These are phyloP conservation scores for Pandemis heparana DNA, from an alignment of 2,888 invertebrate species.

Conservation along the genomic window DNA sequence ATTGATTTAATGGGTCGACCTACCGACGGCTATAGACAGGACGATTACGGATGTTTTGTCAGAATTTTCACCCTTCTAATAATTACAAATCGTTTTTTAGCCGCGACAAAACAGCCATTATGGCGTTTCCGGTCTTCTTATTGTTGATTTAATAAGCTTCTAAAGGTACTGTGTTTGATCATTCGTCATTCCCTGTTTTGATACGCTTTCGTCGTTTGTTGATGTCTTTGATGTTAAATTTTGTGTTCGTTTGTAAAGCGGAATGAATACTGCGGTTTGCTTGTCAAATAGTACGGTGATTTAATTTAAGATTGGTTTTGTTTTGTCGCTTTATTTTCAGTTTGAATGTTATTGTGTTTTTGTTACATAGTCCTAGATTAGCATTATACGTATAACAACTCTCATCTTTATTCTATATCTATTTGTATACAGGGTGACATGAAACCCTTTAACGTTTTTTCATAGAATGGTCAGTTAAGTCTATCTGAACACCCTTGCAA, in stretches of 20 bases:
- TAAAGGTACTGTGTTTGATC: constrained; percentile 12
- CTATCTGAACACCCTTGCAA: too few relatives aligned
- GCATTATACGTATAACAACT: too few relatives aligned
- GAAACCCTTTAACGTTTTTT: too few relatives aligned
- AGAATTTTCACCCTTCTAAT: constrained; percentile 40
- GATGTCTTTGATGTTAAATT: constrained; percentile 5
- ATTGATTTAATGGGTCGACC: constrained; percentile 40
- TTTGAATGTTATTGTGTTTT: too few relatives aligned
- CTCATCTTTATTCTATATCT: too few relatives aligned
- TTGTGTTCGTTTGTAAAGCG: neutral
- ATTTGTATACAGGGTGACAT: too few relatives aligned
- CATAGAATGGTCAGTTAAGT: too few relatives aligned
- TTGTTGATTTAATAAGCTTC: constrained; percentile 21
- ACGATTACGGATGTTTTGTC: constrained; percentile 37
- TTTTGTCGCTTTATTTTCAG: neutral
- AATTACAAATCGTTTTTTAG: constrained; percentile 40
- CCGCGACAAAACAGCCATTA: constrained; percentile 32
- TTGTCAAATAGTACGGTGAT: neutral
- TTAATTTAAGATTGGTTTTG: neutral
- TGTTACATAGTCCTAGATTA: too few relatives aligned
- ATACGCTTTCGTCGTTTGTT: constrained; percentile 6
- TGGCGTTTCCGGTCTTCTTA: constrained; percentile 18
- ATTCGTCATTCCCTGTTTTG: constrained; percentile 7
- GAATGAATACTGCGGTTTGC: neutral
- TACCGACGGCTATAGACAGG: constrained; percentile 38